Evolutionary conservation across 2,113 vertebrate genomes (phyloP), one percentile per base, ranked within the genome.

Genomic region (Amblyopsis rosae): DNA sequence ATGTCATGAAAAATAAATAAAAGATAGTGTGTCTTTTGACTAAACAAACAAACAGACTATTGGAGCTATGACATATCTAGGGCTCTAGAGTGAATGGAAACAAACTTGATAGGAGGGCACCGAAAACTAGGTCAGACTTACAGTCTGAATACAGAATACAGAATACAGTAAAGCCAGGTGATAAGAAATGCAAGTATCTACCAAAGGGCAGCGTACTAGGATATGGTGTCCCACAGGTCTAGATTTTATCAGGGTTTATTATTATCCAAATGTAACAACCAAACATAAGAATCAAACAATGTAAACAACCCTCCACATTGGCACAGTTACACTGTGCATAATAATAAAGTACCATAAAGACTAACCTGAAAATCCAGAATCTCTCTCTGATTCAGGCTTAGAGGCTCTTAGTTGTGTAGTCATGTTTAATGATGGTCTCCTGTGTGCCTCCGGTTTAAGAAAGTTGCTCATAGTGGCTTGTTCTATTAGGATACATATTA

Each of bases 321-420:
- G 13, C 62, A 66, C 26, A 6, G 54, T 45, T 15, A 48, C 49
- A 60, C 17, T 49, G 49, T 58, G 2, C 9, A 9, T 54, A 15
- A 26, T 12, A 70, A 69, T 6, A 3, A 26, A 26, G 26, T 26
- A 26, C 26, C 9, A 51, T 41, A 69, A 12, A 65, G 53, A 69
- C 88, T 78, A 76, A 96, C 95, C 96, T 95, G 94, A 97, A 79
- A 95, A 96, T 82, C 94, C 95, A 0, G 95, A 96, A 85, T 96
- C 95, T 84, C 93, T 94, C 86, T 95, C 95, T 62, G 93, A 90
- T 71, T 95, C 94, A 45, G 79, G 59, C 67, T 79, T 90, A 6
- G 81, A 84, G 41, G 59, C 5, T 69, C 75, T 71, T 0, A 76
- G 59, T 70, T 77, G 82, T 7, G 84, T 79, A 60, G 61, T 66